phyloP scores from a whole-genome alignment of 2,797 vertebrate species.

The Cryptoprocta ferox region DNA sequence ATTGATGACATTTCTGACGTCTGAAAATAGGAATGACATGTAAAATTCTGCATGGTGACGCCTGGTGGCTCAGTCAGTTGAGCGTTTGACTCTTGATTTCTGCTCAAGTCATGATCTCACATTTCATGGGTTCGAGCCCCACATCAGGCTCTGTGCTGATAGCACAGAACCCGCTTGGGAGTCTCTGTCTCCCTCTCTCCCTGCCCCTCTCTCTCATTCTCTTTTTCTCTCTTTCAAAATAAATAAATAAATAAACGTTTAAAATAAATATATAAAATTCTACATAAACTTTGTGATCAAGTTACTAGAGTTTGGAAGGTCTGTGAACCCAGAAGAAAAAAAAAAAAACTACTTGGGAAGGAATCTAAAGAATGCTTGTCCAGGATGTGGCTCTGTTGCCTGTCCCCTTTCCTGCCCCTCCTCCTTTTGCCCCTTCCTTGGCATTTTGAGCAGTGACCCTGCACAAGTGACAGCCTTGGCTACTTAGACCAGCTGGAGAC shows the following conservation, averaged over 20 bases:
- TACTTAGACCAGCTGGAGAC: neutral
- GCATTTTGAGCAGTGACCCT: neutral
- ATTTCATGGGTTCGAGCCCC: too few relatives aligned
- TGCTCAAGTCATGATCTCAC: too few relatives aligned
- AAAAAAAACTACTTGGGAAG: neutral
- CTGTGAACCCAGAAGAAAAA: conserved; percentile 31
- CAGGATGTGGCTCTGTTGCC: neutral
- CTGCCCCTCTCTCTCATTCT: too few relatives aligned
- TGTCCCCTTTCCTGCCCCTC: neutral
- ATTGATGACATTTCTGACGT: neutral
- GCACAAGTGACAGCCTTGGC: neutral
- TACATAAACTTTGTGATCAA: neutral
- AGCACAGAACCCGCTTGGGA: too few relatives aligned
- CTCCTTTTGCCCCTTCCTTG: neutral
- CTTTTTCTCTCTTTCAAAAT: too few relatives aligned
- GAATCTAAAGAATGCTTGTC: conserved; percentile 52
- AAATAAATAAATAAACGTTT: too few relatives aligned
- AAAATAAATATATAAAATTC: neutral
- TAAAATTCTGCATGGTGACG: neutral
- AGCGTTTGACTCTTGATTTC: too few relatives aligned
- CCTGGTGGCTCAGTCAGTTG: too few relatives aligned
- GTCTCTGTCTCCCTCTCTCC: too few relatives aligned
- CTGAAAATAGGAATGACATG: neutral
- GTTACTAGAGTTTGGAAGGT: neutral
- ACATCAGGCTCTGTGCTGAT: too few relatives aligned